phyloP scores from a whole-genome alignment of 1,140 invertebrate species.

The Drosophila bifasciata region DNA sequence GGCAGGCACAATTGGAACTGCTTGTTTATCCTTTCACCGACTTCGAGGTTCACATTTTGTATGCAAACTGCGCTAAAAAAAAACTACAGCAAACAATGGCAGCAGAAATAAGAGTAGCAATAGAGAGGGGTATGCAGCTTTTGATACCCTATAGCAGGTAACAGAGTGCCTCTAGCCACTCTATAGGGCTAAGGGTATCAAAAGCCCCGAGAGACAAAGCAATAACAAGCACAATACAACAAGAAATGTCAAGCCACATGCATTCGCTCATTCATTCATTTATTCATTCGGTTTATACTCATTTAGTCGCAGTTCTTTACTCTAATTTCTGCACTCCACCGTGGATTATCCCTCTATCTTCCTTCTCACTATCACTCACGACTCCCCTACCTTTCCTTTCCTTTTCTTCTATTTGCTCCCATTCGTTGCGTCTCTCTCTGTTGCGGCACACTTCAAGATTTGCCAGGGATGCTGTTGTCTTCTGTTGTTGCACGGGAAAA shows the following conservation, averaged over 20 bases:
- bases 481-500: conserved; percentile 27
- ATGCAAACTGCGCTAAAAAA: conserved; percentile 71
- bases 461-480: conserved; percentile 25
- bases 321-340: conserved; percentile 8
- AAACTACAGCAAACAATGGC: conserved; percentile 33
- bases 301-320: conserved; percentile 49
- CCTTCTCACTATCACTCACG: background rate
- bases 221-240: conserved; percentile 4
- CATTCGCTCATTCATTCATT: conserved; percentile 42
- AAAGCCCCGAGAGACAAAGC: too few species aligned
- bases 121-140: background rate
- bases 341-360: background rate
- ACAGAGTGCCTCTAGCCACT: too few species aligned
- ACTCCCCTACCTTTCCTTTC: conserved; percentile 2
- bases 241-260: conserved; percentile 45
- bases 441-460: conserved; percentile 61
- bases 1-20: conserved; percentile 26
- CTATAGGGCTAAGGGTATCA: too few species aligned
- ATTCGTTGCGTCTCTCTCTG: conserved; percentile 11
- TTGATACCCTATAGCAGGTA: too few species aligned
- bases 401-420: conserved; percentile 1
- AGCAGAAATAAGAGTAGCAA: conserved; percentile 18
- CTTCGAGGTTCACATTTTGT: conserved; percentile 58
- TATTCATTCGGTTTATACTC: conserved; percentile 58
- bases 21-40: conserved; percentile 43